A percentile compares a stretch with the other conserved stretches of the same genome.
These are phyloP conservation scores for Galerucella pusilla DNA, from an alignment of 2,888 invertebrate species.

Conservation along the genomic window DNA sequence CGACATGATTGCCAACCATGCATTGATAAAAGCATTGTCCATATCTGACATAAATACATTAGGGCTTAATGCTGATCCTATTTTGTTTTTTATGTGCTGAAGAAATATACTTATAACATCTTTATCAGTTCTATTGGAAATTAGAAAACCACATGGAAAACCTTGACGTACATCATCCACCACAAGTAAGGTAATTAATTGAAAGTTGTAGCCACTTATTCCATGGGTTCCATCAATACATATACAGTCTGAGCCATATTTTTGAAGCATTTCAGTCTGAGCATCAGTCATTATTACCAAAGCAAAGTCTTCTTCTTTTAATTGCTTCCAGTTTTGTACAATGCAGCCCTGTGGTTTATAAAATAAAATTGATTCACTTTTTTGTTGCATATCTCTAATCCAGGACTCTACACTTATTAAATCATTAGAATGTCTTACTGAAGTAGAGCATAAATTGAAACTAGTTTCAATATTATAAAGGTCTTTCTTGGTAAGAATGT, in stretches of 20 bases:
- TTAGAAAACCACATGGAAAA: slow-evolving; percentile 40
- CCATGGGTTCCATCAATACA: no score
- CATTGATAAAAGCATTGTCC: slow-evolving; percentile 17
- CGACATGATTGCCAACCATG: no score
- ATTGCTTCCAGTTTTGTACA: background rate
- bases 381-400: no score
- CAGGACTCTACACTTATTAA: no score
- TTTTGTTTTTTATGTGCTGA: background rate
- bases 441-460: background rate
- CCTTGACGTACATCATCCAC: slow-evolving; percentile 44
- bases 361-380: slow-evolving; percentile 21
- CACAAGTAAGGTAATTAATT: no score
- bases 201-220: no score
- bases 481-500: no score
- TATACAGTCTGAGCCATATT: no score
- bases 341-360: slow-evolving; percentile 17
- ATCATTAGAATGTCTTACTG: slow-evolving; percentile 12
- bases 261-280: slow-evolving; percentile 35
- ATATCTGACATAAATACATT: slow-evolving; percentile 31
- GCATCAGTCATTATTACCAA: slow-evolving; percentile 47
- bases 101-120: slow-evolving; percentile 18
- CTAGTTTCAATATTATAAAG: background rate
- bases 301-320: slow-evolving; percentile 46
- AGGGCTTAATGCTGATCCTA: background rate
- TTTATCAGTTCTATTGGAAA: slow-evolving; percentile 5